Evolutionary conservation across 2,113 vertebrate species (phyloP), one percentile per base, ranked within the genome.

Genomic region (Crotalus viridis): DNA sequence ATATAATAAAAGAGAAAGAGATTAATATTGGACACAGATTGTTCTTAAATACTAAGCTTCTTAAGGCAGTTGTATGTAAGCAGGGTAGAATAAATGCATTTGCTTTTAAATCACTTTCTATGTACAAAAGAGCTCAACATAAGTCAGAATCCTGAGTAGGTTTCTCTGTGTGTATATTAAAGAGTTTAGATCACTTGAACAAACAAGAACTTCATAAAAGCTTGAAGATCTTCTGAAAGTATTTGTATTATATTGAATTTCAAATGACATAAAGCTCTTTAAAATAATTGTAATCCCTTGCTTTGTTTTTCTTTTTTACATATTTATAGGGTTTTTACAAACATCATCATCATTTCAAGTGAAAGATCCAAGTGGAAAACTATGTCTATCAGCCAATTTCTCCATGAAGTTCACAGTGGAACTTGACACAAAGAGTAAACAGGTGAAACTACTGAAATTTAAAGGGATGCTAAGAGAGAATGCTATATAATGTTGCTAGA

Each of bases 321-420:
- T 93, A 85, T 95, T 88, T 46, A 93, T 96, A 97, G 98, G 97
- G 61, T 95, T 98, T 91, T 54, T 97, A 88, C 97, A 97, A 39
- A 46, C 93, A 3, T 97, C 97, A 28, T 97, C 97, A 8, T 92
- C 97, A 24, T 98, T 99, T 33, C 98, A 98, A 92, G 99, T 99
- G 95, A 98, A 86, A 10, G 96, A 98, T 12, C 88, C 92, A 39
- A 98, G 96, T 4, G 96, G 95, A 74, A 97, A 97, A 8, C 96
- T 97, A 48, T 99, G 99, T 92, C 98, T 99, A 89, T 97, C 98
- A 59, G 98, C 98, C 7, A 90, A 98, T 93, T 97, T 99, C 92
- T 98, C 98, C 2, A 98, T 98, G 8, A 87, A 90, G 39, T 98
- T 99, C 96, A 94, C 92, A 88, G 97, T 98, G 95, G 95, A 95